phyloP scores from a whole-genome alignment of 2,888 invertebrate genomes.

The Drosophila robusta region DNA sequence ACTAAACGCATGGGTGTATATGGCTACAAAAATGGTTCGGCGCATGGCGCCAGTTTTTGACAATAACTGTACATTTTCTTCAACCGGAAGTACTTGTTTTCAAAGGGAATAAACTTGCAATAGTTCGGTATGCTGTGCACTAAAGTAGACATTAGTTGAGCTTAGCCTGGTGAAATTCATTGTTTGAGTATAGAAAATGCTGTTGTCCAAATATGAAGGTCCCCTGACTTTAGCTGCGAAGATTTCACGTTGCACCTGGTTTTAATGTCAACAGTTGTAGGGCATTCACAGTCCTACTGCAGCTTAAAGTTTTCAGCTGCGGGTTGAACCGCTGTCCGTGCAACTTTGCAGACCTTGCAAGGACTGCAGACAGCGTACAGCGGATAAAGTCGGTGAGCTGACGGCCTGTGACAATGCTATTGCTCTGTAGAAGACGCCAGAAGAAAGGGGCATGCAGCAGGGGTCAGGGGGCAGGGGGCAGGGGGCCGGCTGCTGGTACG shows the following conservation, averaged over 20 bases:
- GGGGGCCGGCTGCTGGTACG: slow-evolving; percentile 52
- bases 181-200: slow-evolving; percentile 2
- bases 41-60: no score
- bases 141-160: no score
- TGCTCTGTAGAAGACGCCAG: neutral
- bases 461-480: neutral
- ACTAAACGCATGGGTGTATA: no score
- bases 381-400: slow-evolving; percentile 5
- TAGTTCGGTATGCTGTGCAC: no score
- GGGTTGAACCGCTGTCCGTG: slow-evolving; percentile 3
- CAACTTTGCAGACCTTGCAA: slow-evolving; percentile 32
- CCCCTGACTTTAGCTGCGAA: slow-evolving; percentile 5
- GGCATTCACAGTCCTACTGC: slow-evolving; percentile 3
- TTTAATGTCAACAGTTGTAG: slow-evolving; percentile 22
- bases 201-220: slow-evolving; percentile 8
- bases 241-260: slow-evolving; percentile 1
- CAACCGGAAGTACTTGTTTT: no score
- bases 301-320: neutral
- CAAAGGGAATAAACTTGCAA: no score
- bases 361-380: slow-evolving; percentile 9
- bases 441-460: neutral
- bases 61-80: no score
- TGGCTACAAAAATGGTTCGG: no score
- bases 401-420: slow-evolving; percentile 17
- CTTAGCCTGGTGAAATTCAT: no score